Conservation (phyloP, 2,888 invertebrate genomes). For the Mesoligia furuncula region DNA sequence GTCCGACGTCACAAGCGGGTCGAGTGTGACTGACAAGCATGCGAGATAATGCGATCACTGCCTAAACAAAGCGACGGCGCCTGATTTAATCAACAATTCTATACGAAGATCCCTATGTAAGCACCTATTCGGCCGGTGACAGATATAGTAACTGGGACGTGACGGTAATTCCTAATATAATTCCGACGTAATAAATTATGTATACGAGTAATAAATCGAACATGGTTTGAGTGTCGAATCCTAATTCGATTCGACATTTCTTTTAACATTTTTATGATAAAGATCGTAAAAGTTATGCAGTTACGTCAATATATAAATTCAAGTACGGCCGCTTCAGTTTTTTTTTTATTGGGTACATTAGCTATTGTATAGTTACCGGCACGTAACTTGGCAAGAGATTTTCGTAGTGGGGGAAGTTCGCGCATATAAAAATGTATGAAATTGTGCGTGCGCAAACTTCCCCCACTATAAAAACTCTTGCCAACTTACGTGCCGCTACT, state of each 20-base stretch:
- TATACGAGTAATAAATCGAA: conserved; percentile 79
- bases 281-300: conserved; percentile 41
- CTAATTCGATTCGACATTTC: conserved; percentile 68
- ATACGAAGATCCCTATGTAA: conserved; percentile 74
- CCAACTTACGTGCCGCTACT: too few species aligned
- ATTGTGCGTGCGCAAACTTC: too few species aligned
- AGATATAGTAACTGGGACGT: conserved; percentile 75
- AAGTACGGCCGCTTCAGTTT: conserved; percentile 6
- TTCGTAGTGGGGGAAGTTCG: too few species aligned
- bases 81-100: conserved; percentile 80
- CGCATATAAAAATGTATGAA: too few species aligned
- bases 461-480: too few species aligned
- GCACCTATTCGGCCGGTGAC: conserved; percentile 73
- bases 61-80: conserved; percentile 78
- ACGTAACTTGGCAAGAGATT: too few species aligned
- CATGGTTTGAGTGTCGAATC: conserved; percentile 73
- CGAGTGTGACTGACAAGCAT: conserved; percentile 80
- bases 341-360: neutral
- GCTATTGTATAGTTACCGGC: too few species aligned
- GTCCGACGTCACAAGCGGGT: conserved; percentile 75
- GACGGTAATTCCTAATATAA: conserved; percentile 76
- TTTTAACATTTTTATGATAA: conserved; percentile 44
- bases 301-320: conserved; percentile 22
- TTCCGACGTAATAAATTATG: conserved; percentile 76
- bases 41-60: conserved; percentile 76